Conservation (phyloP, 1,140 invertebrate genomes). For the Bradysia coprophila region DNA sequence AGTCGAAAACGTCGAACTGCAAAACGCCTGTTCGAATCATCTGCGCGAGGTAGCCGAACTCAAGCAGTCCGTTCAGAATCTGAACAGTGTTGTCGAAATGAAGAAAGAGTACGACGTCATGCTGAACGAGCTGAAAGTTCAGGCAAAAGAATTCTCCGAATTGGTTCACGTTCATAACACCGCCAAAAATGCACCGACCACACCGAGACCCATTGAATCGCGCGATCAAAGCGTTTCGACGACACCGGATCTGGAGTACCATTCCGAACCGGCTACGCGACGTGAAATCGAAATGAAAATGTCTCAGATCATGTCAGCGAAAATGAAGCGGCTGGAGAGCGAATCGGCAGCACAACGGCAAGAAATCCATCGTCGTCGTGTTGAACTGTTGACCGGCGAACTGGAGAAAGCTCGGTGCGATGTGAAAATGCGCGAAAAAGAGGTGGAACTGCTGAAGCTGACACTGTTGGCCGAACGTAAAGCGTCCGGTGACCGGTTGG, state of each 20-base stretch:
- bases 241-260: conserved; percentile 6
- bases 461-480: conserved; percentile 30
- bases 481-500: neutral
- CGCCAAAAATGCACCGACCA: neutral
- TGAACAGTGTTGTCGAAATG: conserved; percentile 14
- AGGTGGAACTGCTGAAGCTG: conserved; percentile 31
- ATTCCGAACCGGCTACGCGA: conserved; percentile 5
- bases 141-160: conserved; percentile 30
- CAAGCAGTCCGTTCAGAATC: conserved; percentile 7
- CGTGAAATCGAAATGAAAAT: conserved; percentile 23
- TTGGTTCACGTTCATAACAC: conserved; percentile 17
- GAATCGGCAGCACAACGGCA: conserved; percentile 29
- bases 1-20: conserved; percentile 15
- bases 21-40: conserved; percentile 12
- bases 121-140: conserved; percentile 29
- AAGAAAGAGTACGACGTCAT: conserved; percentile 27
- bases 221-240: conserved; percentile 6
- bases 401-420: conserved; percentile 3
- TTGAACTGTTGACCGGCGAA: conserved; percentile 25
- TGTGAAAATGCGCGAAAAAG: conserved; percentile 18
- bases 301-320: conserved; percentile 32
- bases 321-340: conserved; percentile 30
- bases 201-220: neutral
- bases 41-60: conserved; percentile 12
- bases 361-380: conserved; percentile 25